These are phyloP conservation scores for Brachycybe producta DNA, from an alignment of 2,888 invertebrate species.

Conservation along the genomic window DNA sequence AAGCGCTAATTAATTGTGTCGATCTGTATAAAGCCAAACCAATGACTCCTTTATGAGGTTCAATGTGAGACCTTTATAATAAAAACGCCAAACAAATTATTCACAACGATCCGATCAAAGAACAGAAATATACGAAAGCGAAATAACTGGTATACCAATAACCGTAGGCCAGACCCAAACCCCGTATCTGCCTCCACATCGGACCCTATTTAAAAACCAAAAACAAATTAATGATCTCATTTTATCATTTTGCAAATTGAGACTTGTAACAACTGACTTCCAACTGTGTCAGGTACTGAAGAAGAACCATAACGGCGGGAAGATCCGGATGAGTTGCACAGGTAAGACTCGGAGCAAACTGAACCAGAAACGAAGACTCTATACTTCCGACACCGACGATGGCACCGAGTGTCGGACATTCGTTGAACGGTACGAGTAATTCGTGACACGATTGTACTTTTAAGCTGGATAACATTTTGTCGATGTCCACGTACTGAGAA, in stretches of 20 bases:
- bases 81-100: neutral
- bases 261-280: constrained; percentile 43
- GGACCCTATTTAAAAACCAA: constrained; percentile 50
- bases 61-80: constrained; percentile 41
- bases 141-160: constrained; percentile 38
- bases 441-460: constrained; percentile 19
- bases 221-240: neutral
- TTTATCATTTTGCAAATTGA: neutral
- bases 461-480: neutral
- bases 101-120: neutral
- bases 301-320: constrained; percentile 59
- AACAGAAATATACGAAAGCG: neutral
- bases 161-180: constrained; percentile 70
- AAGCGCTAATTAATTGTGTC: constrained; percentile 64
- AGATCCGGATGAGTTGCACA: constrained; percentile 50
- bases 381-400: constrained; percentile 67
- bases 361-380: constrained; percentile 61
- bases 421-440: constrained; percentile 7
- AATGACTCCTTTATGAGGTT: constrained; percentile 54
- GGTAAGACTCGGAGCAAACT: constrained; percentile 51
- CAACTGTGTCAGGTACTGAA: constrained; percentile 73
- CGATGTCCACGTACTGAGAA: neutral
- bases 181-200: constrained; percentile 75
- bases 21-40: constrained; percentile 53
- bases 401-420: constrained; percentile 39